Evolutionary conservation across 2,113 vertebrate genomes (phyloP), one percentile per base, ranked within the genome.

Genomic region (Eonycteris spelaea): DNA sequence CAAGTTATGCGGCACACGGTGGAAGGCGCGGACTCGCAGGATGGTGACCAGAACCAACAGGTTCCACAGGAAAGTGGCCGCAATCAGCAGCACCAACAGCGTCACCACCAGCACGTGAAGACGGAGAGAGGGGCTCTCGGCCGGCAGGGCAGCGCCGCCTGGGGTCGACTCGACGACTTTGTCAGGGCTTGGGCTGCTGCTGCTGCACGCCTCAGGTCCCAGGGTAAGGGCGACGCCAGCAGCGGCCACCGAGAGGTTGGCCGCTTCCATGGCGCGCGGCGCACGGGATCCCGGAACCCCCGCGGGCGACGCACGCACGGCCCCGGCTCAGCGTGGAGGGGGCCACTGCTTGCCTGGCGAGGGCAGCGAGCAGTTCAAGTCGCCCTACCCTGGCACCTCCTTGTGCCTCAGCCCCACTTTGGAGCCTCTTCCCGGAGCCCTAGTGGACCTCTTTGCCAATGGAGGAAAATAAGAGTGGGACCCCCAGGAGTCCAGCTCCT

Each of bases 31-130:
- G 78, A 98, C 96, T 12, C 95, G 87, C 68, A 97, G 92, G 78
- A 97, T 97, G 90, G 97, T 98, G 68, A 97, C 87, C 73, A 96
- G 65, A 19, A 98, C 94, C 79, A 97, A 70, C 35, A 97, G 79
- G 73, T 98, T 97, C 97, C 96, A 97, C 51, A 95, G 78, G 83
- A 98, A 97, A 40, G 97, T 97, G 94, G 96, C 96, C 3, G 68
- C 74, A 15, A 93, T 97, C 57, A 97, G 96, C 51, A 97, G 67
- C 38, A 77, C 94, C 33, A 97, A 80, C 59, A 97, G 87, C 28
- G 96, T 95, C 82, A 89, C 90, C 53, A 87, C 57, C 13, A 97
- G 93, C n/a, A 96, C 63, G 0, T 73, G 59, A 97, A 95, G 51
- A 94, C 43, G 0, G 97, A 94, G 35, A 95, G 70, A 1, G 91